Conservation (phyloP, 2,113 vertebrate species). For the Antennarius striatus region DNA sequence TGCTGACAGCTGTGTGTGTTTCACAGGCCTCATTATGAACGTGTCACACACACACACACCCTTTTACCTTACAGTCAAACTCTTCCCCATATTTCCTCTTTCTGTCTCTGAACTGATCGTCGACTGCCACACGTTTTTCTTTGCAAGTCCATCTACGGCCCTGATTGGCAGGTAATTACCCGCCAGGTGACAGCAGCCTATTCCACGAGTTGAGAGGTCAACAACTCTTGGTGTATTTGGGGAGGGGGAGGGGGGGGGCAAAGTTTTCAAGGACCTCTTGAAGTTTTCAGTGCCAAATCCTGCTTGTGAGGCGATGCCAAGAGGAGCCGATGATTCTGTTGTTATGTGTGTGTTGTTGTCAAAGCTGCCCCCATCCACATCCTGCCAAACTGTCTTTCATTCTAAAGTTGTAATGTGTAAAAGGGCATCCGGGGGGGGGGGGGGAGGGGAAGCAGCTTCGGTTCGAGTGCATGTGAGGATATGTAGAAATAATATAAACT, state of each 20-base stretch:
- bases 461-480: constrained; percentile 39
- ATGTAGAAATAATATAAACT: constrained; percentile 26
- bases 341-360: constrained; percentile 20
- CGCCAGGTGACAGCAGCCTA: constrained; percentile 65
- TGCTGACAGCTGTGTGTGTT: constrained; percentile 58
- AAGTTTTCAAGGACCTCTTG: constrained; percentile 30
- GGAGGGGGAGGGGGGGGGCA: neutral
- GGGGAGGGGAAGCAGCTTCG: constrained; percentile 13
- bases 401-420: neutral
- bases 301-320: constrained; percentile 24
- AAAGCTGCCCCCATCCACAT: constrained; percentile 30
- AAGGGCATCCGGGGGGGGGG: too few relatives aligned
- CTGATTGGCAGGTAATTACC: constrained; percentile 75
- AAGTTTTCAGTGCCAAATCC: constrained; percentile 24
- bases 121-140: constrained; percentile 47
- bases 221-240: constrained; percentile 14
- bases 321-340: constrained; percentile 24
- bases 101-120: constrained; percentile 30
- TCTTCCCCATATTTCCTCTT: constrained; percentile 13
- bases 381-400: constrained; percentile 48
- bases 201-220: constrained; percentile 63
- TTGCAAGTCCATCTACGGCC: constrained; percentile 40
- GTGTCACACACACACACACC: constrained; percentile 21
- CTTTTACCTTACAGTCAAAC: constrained; percentile 11
- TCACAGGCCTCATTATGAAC: constrained; percentile 61